Conservation (phyloP, 2,113 vertebrate genomes). For the Suncus etruscus region DNA sequence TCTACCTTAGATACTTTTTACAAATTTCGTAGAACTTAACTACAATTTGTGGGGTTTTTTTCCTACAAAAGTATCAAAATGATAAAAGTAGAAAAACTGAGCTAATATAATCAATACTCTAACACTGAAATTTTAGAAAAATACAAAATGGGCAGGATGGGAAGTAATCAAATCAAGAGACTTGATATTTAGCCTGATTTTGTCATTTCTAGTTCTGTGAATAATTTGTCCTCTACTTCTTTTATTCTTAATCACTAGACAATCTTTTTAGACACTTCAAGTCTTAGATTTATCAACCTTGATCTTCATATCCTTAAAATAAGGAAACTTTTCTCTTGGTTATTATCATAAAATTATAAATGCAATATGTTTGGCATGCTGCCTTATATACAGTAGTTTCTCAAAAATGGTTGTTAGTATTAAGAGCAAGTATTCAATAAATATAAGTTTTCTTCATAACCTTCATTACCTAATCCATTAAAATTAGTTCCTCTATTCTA, state of each 20-base stretch:
- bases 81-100: not conserved
- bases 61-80: slow-evolving; percentile 22
- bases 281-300: not conserved
- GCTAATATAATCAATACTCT: not conserved
- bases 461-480: not conserved
- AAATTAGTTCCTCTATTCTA: not conserved
- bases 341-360: slow-evolving; percentile 28
- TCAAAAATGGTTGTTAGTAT: not conserved
- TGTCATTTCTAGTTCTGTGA: not conserved
- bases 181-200: slow-evolving; percentile 6
- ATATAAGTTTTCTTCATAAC: slow-evolving; percentile 26
- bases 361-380: not conserved
- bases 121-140: not conserved
- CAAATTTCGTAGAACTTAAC: not conserved
- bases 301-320: slow-evolving; percentile 2
- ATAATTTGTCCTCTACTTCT: not conserved
- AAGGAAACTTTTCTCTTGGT: not conserved
- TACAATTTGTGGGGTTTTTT: not conserved
- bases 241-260: not conserved
- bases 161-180: not conserved
- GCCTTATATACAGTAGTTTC: not conserved
- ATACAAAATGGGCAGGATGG: not conserved
- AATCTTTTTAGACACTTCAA: not conserved
- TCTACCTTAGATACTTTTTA: slow-evolving; percentile 39
- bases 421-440: not conserved